phyloP scores from a whole-genome alignment of 1,140 invertebrate species.

The Probaryconus sp. region DNA sequence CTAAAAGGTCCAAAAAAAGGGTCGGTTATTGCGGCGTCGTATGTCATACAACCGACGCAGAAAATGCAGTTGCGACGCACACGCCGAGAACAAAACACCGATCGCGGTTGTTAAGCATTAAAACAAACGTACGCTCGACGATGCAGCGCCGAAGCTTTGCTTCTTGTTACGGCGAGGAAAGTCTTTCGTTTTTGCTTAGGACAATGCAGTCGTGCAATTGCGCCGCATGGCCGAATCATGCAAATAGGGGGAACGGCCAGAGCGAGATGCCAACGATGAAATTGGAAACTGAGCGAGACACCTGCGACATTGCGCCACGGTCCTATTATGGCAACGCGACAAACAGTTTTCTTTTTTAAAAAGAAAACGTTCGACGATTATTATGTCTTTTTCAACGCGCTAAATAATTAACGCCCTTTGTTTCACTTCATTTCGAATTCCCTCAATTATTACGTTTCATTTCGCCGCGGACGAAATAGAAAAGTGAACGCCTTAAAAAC shows the following conservation, averaged over 20 bases:
- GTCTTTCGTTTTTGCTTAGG: constrained; percentile 38
- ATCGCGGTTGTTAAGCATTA: constrained; percentile 15
- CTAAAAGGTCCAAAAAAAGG: constrained; percentile 4
- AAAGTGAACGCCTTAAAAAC: too few species aligned
- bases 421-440: too few species aligned
- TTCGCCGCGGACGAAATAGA: too few species aligned
- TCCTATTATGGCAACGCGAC: constrained; percentile 17
- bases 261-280: constrained; percentile 2
- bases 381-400: constrained; percentile 9
- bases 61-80: constrained; percentile 9
- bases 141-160: background rate
- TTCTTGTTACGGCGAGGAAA: constrained; percentile 26
- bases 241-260: constrained; percentile 28
- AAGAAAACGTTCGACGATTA: background rate
- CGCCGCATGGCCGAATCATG: constrained; percentile 21
- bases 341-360: constrained; percentile 22
- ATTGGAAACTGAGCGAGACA: constrained; percentile 35
- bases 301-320: constrained; percentile 11
- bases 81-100: constrained; percentile 29
- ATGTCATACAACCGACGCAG: too few species aligned
- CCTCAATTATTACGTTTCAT: too few species aligned
- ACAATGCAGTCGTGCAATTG: constrained; percentile 29
- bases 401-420: background rate
- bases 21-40: constrained; percentile 15
- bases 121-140: constrained; percentile 23